Percentiles rank a stretch among this genome's conserved stretches.
Conservation (phyloP, 2,113 vertebrate genomes). For the Bagarius yarrelli region DNA sequence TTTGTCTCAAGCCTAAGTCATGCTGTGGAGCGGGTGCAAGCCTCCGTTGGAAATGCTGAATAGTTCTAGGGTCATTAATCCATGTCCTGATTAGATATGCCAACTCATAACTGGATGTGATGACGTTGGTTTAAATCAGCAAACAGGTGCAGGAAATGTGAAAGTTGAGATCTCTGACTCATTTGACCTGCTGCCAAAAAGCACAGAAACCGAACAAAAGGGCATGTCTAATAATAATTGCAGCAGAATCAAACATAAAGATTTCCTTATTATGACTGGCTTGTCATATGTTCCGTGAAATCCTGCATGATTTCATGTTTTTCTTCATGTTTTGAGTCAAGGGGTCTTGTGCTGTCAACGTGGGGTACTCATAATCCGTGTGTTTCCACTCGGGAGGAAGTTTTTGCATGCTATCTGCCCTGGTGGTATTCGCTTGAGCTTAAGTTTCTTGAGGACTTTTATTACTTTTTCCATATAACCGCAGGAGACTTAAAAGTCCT, state of each 20-base stretch:
- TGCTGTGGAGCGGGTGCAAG: slow-evolving; percentile 12
- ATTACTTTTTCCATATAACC: slow-evolving; percentile 2
- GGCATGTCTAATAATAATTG: slow-evolving; percentile 13
- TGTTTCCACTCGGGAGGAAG: slow-evolving; percentile 13
- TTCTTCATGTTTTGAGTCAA: neutral
- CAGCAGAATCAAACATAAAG: slow-evolving; percentile 11
- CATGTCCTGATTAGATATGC: slow-evolving; percentile 40
- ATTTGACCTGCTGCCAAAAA: neutral
- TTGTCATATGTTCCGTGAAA: neutral
- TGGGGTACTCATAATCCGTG: neutral
- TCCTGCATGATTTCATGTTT: neutral
- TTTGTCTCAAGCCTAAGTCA: neutral
- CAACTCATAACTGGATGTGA: slow-evolving; percentile 43
- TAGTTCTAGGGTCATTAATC: slow-evolving; percentile 62
- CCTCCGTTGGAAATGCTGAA: slow-evolving; percentile 22
- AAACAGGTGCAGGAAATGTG: slow-evolving; percentile 44
- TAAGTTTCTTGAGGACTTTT: slow-evolving; percentile 4
- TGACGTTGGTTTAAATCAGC: slow-evolving; percentile 64
- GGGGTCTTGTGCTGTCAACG: slow-evolving; percentile 2
- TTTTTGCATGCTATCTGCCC: slow-evolving; percentile 10
- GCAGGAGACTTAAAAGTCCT: neutral
- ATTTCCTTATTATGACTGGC: neutral
- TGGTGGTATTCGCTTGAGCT: slow-evolving; percentile 5
- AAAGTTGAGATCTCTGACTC: slow-evolving; percentile 34
- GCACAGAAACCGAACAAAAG: neutral